A percentile compares a stretch with the other conserved stretches of the same genome.
Evolutionary conservation across 2,113 vertebrate genomes (phyloP).

Genomic region (Conger conger): DNA sequence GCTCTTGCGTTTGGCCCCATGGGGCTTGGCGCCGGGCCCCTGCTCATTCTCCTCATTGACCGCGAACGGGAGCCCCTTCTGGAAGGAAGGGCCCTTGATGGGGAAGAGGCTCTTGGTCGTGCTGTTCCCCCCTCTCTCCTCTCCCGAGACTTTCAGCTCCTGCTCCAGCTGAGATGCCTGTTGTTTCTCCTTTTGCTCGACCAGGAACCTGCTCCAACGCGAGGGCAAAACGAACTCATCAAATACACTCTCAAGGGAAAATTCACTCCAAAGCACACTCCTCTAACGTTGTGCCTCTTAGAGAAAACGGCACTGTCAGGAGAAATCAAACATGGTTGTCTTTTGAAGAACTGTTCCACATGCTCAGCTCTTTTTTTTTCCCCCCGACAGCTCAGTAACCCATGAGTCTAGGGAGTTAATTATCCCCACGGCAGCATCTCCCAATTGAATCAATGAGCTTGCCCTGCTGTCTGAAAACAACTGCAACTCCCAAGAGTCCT

Average conservation of each 20-base stretch:
- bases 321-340: neutral
- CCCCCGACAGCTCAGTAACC: too few species aligned
- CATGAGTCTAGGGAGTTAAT: neutral
- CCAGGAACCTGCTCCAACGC: conserved; percentile 80
- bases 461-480: neutral
- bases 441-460: neutral
- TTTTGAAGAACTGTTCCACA: too few species aligned
- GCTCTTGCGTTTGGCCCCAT: conserved; percentile 76
- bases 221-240: conserved; percentile 6
- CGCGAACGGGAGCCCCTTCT: conserved; percentile 68
- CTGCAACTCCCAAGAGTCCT: conserved; percentile 21
- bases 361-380: neutral
- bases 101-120: too few species aligned
- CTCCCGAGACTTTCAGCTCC: conserved; percentile 47
- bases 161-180: conserved; percentile 37
- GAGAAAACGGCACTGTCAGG: too few species aligned
- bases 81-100: conserved; percentile 66
- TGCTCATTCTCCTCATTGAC: conserved; percentile 59
- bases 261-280: neutral
- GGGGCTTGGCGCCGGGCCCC: conserved; percentile 73
- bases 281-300: neutral
- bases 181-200: conserved; percentile 83
- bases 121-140: conserved; percentile 65
- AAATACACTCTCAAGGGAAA: conserved; percentile 17
- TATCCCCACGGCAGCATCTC: neutral